Conservation (phyloP, 2,113 vertebrate species). For the Cromileptes altivelis region DNA sequence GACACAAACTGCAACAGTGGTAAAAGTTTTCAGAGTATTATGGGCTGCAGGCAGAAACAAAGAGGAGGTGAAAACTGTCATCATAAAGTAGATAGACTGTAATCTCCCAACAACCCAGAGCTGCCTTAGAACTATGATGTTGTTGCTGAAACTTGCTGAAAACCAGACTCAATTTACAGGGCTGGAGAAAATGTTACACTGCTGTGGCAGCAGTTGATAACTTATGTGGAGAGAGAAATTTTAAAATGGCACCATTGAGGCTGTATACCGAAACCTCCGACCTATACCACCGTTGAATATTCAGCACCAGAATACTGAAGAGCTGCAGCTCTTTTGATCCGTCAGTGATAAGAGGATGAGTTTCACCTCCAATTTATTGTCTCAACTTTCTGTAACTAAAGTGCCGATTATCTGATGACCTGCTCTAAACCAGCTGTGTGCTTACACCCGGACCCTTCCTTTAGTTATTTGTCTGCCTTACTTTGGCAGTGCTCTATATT, state of each 20-base stretch:
- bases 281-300: slow-evolving; percentile 26
- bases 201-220: slow-evolving; percentile 6
- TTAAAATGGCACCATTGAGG: neutral
- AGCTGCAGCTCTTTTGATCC: slow-evolving; percentile 31
- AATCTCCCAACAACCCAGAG: slow-evolving; percentile 32
- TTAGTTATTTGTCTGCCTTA: neutral
- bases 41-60: slow-evolving; percentile 27
- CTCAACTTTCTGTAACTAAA: slow-evolving; percentile 16
- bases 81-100: slow-evolving; percentile 39
- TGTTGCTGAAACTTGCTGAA: neutral
- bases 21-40: slow-evolving; percentile 22
- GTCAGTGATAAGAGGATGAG: slow-evolving; percentile 14
- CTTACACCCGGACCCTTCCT: neutral
- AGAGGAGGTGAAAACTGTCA: slow-evolving; percentile 32
- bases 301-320: slow-evolving; percentile 2
- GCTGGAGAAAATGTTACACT: neutral
- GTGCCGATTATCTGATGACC: slow-evolving; percentile 42
- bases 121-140: slow-evolving; percentile 11
- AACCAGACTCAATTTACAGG: slow-evolving; percentile 12
- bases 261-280: neutral
- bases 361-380: slow-evolving; percentile 29
- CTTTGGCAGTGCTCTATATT: neutral
- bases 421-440: slow-evolving; percentile 6
- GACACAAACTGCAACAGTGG: neutral
- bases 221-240: slow-evolving; percentile 19